Percentiles rank a stretch among this genome's conserved stretches.
Evolutionary conservation across 2,797 vertebrate species (phyloP).

Genomic region (Aulostomus chinensis): DNA sequence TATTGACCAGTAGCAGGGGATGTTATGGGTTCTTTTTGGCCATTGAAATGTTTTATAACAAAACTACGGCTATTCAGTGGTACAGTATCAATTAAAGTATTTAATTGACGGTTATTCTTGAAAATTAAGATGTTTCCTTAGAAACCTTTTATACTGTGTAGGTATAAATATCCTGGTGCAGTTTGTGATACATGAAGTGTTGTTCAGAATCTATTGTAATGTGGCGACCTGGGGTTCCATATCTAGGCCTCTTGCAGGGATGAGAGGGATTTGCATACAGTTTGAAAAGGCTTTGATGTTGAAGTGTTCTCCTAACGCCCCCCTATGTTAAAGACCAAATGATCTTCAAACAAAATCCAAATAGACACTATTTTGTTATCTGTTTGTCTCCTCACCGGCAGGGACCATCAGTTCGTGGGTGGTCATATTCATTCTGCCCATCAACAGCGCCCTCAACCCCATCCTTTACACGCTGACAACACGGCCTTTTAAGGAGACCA

Average conservation of each 20-base stretch:
- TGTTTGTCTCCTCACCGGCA: constrained; percentile 43
- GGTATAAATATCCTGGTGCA: too few species aligned
- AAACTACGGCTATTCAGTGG: too few species aligned
- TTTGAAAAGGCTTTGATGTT: neutral
- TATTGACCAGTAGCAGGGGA: too few species aligned
- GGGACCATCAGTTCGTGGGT: constrained; percentile 98
- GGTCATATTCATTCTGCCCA: constrained; percentile 97
- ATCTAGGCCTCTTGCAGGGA: constrained; percentile 8
- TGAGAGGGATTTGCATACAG: neutral
- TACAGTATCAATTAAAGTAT: too few species aligned
- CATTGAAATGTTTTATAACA: too few species aligned
- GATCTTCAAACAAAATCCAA: neutral
- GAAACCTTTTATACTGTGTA: too few species aligned
- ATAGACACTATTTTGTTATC: neutral
- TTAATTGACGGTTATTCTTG: too few species aligned
- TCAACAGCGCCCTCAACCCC: constrained; percentile 97
- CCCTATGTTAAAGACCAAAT: neutral
- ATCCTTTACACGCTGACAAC: constrained; percentile 97
- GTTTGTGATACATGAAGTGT: too few species aligned
- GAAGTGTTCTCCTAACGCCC: neutral
- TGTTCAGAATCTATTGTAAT: constrained; percentile 13
- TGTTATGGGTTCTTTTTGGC: too few species aligned
- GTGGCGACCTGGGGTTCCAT: constrained; percentile 2
- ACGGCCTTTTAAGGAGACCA: constrained; percentile 95
- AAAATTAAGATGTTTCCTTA: too few species aligned